Conservation (phyloP, 1,140 invertebrate genomes). For the Bombus cullumanus region DNA sequence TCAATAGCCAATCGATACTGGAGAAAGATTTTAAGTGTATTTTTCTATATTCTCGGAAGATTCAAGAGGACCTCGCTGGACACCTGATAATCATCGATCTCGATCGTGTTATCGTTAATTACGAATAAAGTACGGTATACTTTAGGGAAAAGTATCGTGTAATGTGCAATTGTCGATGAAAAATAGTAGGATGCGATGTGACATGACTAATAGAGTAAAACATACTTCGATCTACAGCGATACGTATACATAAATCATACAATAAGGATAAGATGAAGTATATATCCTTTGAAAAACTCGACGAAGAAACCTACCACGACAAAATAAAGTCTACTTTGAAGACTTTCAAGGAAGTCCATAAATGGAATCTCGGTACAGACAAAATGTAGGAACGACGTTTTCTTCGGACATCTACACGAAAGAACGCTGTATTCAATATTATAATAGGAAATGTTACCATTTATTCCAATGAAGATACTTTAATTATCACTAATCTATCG, state of each 20-base stretch:
- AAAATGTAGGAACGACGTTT: not conserved
- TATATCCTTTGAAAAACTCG: not conserved
- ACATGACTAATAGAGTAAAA: not conserved
- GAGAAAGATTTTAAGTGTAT: not conserved
- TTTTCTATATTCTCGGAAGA: not conserved
- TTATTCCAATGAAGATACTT: not conserved
- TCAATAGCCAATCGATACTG: too few relatives aligned
- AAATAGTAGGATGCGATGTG: not conserved
- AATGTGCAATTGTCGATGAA: not conserved
- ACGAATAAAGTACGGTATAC: not conserved
- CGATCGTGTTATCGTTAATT: not conserved
- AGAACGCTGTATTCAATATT: not conserved
- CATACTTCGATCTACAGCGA: not conserved
- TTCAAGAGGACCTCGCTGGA: not conserved
- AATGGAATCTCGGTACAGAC: not conserved
- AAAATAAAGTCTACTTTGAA: not conserved
- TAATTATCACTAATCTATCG: not conserved
- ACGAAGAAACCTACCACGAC: not conserved
- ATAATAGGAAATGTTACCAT: not conserved
- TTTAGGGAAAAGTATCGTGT: not conserved
- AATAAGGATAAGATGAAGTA: not conserved
- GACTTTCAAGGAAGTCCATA: not conserved
- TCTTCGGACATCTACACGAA: not conserved
- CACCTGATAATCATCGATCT: not conserved
- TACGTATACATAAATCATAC: not conserved